Conservation (phyloP, 1,140 invertebrate genomes). For the Globodera ellingtonae region DNA sequence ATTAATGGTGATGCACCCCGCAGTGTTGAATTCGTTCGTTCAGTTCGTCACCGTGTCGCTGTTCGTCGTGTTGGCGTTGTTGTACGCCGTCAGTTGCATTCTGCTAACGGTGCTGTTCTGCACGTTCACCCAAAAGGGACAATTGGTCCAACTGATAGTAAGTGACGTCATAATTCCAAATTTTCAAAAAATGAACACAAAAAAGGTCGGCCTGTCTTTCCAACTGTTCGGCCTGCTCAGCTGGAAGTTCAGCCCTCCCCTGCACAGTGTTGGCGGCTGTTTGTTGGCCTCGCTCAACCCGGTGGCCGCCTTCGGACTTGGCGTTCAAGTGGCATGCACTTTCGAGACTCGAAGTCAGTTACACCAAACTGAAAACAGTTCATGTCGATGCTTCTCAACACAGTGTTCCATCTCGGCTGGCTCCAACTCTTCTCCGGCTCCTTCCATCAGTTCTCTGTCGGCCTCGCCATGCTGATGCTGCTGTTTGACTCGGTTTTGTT, state of each 20-base stretch:
- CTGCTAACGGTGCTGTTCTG: constrained; percentile 34
- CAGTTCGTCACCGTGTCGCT: constrained; percentile 12
- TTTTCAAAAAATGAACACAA: neutral
- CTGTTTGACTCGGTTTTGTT: constrained; percentile 43
- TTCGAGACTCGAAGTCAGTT: constrained; percentile 45
- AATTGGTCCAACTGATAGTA: constrained; percentile 27
- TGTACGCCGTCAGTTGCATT: constrained; percentile 34
- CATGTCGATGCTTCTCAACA: constrained; percentile 7
- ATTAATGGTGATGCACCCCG: no score
- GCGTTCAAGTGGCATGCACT: constrained; percentile 30
- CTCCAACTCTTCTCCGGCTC: constrained; percentile 38
- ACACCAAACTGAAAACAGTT: neutral
- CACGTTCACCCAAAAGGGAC: constrained; percentile 12
- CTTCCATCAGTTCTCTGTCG: constrained; percentile 39
- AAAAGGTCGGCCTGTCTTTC: constrained; percentile 1
- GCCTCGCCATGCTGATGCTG: constrained; percentile 46
- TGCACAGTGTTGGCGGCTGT: constrained; percentile 37
- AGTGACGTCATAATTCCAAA: neutral
- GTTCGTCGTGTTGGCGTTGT: constrained; percentile 37
- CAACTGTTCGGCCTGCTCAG: constrained; percentile 12
- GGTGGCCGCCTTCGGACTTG: constrained; percentile 47
- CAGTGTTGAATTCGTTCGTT: no score
- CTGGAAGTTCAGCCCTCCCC: constrained; percentile 31
- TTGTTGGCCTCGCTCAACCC: constrained; percentile 44
- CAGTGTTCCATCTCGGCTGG: constrained; percentile 46